Percentiles rank a stretch among this genome's conserved stretches.
These are phyloP conservation scores for Mythimna vitellina DNA, from an alignment of 2,888 invertebrate species.

Conservation along the genomic window DNA sequence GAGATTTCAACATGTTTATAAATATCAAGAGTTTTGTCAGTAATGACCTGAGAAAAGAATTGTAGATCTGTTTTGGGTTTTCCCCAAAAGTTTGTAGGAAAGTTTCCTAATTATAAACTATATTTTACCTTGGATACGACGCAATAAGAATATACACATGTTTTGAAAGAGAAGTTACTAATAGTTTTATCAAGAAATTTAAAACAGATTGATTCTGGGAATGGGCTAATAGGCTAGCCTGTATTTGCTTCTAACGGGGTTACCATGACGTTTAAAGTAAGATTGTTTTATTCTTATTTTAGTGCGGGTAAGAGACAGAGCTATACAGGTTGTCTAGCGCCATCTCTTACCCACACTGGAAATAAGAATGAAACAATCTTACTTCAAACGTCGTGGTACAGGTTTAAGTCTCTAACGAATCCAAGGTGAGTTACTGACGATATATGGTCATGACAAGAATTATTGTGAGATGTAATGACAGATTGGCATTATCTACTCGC, in stretches of 20 bases:
- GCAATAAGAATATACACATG: slow-evolving; percentile 16
- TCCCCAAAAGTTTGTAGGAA: slow-evolving; percentile 23
- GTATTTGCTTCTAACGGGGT: too few relatives aligned
- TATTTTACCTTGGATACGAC: slow-evolving; percentile 4
- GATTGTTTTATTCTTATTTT: too few relatives aligned
- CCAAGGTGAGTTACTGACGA: neutral
- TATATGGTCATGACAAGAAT: neutral
- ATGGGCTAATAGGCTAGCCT: too few relatives aligned
- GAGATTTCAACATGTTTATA: slow-evolving; percentile 57
- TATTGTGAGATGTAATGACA: slow-evolving; percentile 2
- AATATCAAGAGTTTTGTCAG: slow-evolving; percentile 49
- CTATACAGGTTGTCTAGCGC: too few relatives aligned
- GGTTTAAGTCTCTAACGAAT: neutral
- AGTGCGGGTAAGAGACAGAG: too few relatives aligned
- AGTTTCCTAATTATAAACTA: slow-evolving; percentile 11
- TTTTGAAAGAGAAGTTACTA: neutral
- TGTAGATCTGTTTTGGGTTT: slow-evolving; percentile 35
- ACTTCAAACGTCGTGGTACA: too few relatives aligned
- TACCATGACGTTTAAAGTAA: too few relatives aligned
- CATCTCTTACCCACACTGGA: too few relatives aligned
- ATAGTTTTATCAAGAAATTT: neutral
- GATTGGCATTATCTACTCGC: neutral
- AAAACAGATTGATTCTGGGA: neutral
- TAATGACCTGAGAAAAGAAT: slow-evolving; percentile 22
- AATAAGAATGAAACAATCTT: too few relatives aligned